Conservation (phyloP, 2,797 vertebrate species). For the Apogon talboti region DNA sequence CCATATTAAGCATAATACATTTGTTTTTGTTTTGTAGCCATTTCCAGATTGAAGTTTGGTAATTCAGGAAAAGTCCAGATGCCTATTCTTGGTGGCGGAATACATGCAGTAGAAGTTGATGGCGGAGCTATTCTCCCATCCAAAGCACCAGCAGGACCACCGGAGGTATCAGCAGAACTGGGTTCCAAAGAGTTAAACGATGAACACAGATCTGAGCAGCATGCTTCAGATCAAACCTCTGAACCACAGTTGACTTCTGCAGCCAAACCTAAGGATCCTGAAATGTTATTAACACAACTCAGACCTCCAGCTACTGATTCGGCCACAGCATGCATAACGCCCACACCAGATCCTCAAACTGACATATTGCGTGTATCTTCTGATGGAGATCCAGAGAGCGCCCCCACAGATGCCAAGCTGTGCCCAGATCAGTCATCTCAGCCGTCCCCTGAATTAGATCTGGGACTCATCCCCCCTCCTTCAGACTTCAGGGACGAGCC, state of each 20-base stretch:
- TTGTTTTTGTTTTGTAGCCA: conserved; percentile 61
- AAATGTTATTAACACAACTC: not conserved
- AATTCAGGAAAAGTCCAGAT: conserved; percentile 33
- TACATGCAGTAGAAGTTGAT: conserved; percentile 54
- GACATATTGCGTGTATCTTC: conserved; percentile 9
- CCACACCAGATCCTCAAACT: conserved; percentile 7
- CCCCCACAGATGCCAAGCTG: conserved; percentile 2
- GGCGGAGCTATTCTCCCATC: conserved; percentile 16
- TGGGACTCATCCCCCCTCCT: conserved; percentile 81
- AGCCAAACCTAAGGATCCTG: not conserved
- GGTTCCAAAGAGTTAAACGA: not conserved
- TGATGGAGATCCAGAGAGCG: conserved; percentile 28
- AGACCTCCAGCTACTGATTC: conserved; percentile 3
- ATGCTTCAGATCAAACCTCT: conserved; percentile 17
- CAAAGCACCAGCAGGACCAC: not conserved
- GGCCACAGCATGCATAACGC: not conserved
- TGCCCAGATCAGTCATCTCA: conserved; percentile 1
- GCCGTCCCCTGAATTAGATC: conserved; percentile 24
- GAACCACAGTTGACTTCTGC: conserved; percentile 22
- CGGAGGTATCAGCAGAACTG: conserved; percentile 6
- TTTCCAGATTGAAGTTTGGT: conserved; percentile 32
- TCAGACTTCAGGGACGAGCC: conserved; percentile 84
- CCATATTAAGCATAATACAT: conserved; percentile 4
- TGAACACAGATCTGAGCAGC: conserved; percentile 8
- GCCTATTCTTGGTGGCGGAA: conserved; percentile 22